Conservation (phyloP, 2,888 invertebrate genomes). For the Chymomyza fuscimana region DNA sequence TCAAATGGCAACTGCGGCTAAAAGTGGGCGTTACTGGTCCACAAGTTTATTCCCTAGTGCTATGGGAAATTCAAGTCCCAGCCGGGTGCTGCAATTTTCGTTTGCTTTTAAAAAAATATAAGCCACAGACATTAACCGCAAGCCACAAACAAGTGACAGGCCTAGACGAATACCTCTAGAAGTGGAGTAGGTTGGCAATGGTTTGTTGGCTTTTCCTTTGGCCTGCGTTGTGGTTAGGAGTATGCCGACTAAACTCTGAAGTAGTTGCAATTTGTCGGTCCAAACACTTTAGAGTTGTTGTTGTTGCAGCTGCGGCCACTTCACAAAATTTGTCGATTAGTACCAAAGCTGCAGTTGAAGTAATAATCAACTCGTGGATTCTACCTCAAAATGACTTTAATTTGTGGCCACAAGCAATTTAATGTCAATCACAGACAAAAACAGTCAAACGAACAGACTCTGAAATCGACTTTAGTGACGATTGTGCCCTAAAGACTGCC, state of each 20-base stretch:
- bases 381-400: conserved; percentile 58
- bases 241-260: background rate
- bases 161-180: background rate
- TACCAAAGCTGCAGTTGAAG: conserved; percentile 31
- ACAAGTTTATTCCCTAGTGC: background rate
- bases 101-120: background rate
- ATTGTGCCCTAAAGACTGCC: too few relatives aligned
- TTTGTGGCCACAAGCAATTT: conserved; percentile 51
- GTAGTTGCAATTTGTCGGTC: background rate
- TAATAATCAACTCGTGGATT: conserved; percentile 8
- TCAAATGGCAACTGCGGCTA: background rate
- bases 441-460: too few relatives aligned
- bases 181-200: background rate
- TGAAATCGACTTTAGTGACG: too few relatives aligned
- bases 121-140: conserved; percentile 2
- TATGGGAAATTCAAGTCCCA: background rate
- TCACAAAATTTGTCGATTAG: conserved; percentile 53
- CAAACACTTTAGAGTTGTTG: background rate
- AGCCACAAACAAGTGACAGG: conserved; percentile 7
- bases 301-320: conserved; percentile 10
- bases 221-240: background rate
- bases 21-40: background rate
- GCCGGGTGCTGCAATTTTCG: background rate
- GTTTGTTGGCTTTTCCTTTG: background rate
- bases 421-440: background rate